A percentile compares a stretch with the other conserved stretches of the same genome.
These are phyloP conservation scores for Nyctibius grandis DNA, from an alignment of 2,797 vertebrate genomes.

Conservation along the genomic window DNA sequence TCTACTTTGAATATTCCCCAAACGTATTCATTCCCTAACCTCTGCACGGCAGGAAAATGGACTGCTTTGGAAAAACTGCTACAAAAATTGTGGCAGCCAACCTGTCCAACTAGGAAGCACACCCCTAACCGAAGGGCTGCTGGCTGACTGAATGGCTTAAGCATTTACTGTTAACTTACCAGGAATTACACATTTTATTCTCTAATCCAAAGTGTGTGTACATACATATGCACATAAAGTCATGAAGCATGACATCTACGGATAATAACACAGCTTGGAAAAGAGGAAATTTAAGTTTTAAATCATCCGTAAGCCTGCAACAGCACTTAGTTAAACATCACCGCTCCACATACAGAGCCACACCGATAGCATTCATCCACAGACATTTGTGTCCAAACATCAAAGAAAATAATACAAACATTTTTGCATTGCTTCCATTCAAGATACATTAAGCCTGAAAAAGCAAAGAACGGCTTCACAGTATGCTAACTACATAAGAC, in stretches of 20 bases:
- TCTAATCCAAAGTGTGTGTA: neutral
- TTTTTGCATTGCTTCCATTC: neutral
- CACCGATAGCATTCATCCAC: neutral
- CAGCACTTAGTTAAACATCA: neutral
- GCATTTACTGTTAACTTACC: neutral
- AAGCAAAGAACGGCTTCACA: neutral
- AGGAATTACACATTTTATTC: neutral
- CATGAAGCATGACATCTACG: neutral
- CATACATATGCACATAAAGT: neutral
- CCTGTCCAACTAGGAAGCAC: neutral
- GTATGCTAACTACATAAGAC: neutral
- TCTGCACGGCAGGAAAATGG: neutral
- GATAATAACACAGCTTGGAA: neutral
- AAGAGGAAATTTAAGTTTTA: neutral
- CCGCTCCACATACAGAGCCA: neutral
- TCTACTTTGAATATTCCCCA: neutral
- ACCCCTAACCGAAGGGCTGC: neutral
- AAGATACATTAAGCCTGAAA: neutral
- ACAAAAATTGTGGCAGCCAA: neutral
- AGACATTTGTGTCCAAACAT: neutral
- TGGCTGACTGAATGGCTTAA: neutral
- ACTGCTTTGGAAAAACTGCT: neutral
- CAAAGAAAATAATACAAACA: neutral
- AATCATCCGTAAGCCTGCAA: neutral
- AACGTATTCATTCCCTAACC: neutral